phyloP scores from a whole-genome alignment of 2,888 invertebrate genomes.

The Yponomeuta cagnagella region DNA sequence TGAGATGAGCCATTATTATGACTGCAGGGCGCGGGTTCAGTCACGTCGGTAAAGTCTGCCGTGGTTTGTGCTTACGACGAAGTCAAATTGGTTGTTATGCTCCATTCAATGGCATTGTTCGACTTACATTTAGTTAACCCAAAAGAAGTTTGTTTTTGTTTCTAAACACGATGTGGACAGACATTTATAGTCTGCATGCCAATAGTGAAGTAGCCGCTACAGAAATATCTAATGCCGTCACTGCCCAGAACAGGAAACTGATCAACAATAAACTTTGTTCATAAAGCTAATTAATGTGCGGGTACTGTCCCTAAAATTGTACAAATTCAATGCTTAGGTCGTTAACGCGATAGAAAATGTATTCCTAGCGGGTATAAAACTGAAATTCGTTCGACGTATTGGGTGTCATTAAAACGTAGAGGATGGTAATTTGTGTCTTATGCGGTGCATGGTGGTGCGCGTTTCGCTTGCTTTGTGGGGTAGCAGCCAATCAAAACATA shows the following conservation, averaged over 20 bases:
- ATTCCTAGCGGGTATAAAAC: slow-evolving; percentile 71
- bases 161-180: background rate
- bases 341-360: slow-evolving; percentile 73
- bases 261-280: slow-evolving; percentile 65
- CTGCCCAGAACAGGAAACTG: slow-evolving; percentile 59
- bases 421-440: slow-evolving; percentile 49
- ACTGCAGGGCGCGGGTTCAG: slow-evolving; percentile 69
- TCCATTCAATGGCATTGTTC: background rate
- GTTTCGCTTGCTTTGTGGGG: slow-evolving; percentile 39
- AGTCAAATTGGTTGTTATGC: slow-evolving; percentile 10
- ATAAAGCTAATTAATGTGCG: slow-evolving; percentile 72
- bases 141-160: background rate
- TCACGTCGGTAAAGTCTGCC: slow-evolving; percentile 41
- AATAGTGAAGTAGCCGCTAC: background rate
- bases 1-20: slow-evolving; percentile 77
- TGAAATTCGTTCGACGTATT: slow-evolving; percentile 75
- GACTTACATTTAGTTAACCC: background rate
- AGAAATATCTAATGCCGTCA: background rate
- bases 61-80: slow-evolving; percentile 60
- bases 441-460: slow-evolving; percentile 39
- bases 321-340: slow-evolving; percentile 74
- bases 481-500: slow-evolving; percentile 74
- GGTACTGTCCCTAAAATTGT: slow-evolving; percentile 70
- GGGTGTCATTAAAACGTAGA: slow-evolving; percentile 64
- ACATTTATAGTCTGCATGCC: background rate